Conservation (phyloP, 2,113 vertebrate genomes). For the Ifrita kowaldi region DNA sequence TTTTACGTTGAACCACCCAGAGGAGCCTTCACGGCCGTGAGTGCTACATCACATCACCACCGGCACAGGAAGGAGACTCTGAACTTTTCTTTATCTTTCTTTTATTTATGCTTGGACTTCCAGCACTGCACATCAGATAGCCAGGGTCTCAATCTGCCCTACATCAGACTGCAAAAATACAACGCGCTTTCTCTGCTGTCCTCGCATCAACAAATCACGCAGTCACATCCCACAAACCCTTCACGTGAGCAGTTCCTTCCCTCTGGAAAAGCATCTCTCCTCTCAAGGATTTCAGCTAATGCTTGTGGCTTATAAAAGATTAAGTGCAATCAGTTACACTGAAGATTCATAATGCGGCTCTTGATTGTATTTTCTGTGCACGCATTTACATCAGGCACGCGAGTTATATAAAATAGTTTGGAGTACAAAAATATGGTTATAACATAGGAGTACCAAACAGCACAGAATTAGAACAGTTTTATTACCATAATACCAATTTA, state of each 20-base stretch:
- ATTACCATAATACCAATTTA: slow-evolving; percentile 70
- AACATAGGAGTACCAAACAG: slow-evolving; percentile 68
- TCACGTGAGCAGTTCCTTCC: slow-evolving; percentile 15
- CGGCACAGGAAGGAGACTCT: slow-evolving; percentile 8
- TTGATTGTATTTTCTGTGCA: slow-evolving; percentile 34
- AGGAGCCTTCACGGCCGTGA: background rate
- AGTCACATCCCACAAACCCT: slow-evolving; percentile 44
- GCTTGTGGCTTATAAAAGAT: slow-evolving; percentile 61
- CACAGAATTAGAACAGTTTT: slow-evolving; percentile 73
- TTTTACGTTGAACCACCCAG: background rate
- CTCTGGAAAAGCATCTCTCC: slow-evolving; percentile 31
- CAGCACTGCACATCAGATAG: slow-evolving; percentile 50
- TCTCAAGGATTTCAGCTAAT: slow-evolving; percentile 29
- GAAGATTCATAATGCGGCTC: slow-evolving; percentile 38
- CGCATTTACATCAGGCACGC: slow-evolving; percentile 47
- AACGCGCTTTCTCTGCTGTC: background rate
- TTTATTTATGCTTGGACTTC: slow-evolving; percentile 66
- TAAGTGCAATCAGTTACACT: slow-evolving; percentile 59
- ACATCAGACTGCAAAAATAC: background rate
- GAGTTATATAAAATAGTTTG: slow-evolving; percentile 56
- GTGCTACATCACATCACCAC: background rate
- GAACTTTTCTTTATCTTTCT: slow-evolving; percentile 55
- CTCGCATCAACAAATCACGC: slow-evolving; percentile 12
- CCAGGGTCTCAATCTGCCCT: background rate
- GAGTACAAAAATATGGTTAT: slow-evolving; percentile 76